Evolutionary conservation across 1,140 invertebrate species (phyloP).

Genomic region (Coenobita brevimanus): DNA sequence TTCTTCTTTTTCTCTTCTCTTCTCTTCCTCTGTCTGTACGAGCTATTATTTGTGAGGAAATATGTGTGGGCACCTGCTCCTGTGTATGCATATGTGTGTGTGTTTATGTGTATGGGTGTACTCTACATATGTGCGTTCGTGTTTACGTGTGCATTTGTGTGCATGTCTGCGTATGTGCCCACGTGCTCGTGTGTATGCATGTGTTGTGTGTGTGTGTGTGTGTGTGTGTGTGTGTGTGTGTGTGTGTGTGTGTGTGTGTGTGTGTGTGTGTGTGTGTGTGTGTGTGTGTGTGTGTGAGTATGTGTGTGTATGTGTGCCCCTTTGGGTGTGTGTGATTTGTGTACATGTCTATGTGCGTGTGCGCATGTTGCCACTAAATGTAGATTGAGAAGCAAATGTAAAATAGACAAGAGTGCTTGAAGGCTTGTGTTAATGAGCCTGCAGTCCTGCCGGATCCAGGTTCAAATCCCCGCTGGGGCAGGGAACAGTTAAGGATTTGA

Average conservation of each 20-base stretch:
- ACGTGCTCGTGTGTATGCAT: not conserved
- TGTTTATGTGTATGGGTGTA: not conserved
- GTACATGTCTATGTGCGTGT: too few relatives aligned
- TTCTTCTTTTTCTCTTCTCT: too few relatives aligned
- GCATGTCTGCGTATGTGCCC: not conserved
- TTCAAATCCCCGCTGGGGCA: too few relatives aligned
- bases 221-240: not conserved
- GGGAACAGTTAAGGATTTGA: too few relatives aligned
- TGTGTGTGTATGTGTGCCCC: not conserved
- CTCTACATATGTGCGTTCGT: not conserved
- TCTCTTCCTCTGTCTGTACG: not conserved
- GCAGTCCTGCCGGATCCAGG: too few relatives aligned
- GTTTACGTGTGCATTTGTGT: not conserved
- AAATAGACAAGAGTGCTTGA: too few relatives aligned
- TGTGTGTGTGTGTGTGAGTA: not conserved
- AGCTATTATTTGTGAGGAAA: not conserved
- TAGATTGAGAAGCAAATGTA: too few relatives aligned
- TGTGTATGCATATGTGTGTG: constrained; percentile 23
- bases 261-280: not conserved
- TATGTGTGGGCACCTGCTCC: not conserved
- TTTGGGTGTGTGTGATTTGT: too few relatives aligned
- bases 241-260: not conserved
- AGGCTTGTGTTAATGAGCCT: too few relatives aligned
- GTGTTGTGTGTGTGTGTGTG: not conserved
- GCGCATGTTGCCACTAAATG: too few relatives aligned